phyloP scores from a whole-genome alignment of 2,797 vertebrate genomes.

The Streptopelia turtur region DNA sequence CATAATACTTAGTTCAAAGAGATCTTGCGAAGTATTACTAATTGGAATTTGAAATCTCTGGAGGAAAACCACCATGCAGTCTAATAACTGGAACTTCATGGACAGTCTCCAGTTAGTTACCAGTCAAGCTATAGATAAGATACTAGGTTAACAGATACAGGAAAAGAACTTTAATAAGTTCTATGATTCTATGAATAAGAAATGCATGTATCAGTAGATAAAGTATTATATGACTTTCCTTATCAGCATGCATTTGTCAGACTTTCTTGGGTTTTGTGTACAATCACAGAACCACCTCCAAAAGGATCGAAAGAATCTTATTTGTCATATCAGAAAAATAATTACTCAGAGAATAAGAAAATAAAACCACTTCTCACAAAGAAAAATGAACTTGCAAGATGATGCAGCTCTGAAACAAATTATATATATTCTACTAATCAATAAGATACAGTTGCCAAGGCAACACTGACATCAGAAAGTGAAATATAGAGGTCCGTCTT shows the following conservation, averaged over 20 bases:
- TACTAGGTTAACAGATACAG: neutral
- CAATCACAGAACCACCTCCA: neutral
- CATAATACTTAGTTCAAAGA: neutral
- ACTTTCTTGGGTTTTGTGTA: neutral
- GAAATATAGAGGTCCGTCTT: slow-evolving; percentile 50
- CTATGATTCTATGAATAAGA: neutral
- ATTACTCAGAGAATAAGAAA: slow-evolving; percentile 22
- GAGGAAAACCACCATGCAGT: neutral
- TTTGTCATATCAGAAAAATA: neutral
- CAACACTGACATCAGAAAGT: slow-evolving; percentile 64
- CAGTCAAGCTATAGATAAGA: neutral
- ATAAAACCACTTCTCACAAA: neutral
- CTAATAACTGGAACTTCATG: neutral
- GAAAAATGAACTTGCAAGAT: slow-evolving; percentile 42
- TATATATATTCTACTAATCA: slow-evolving; percentile 60
- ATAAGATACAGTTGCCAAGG: slow-evolving; percentile 53
- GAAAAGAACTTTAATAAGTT: neutral
- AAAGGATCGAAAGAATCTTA: slow-evolving; percentile 21
- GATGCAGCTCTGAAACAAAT: slow-evolving; percentile 39
- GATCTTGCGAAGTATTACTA: neutral
- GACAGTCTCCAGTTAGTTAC: neutral
- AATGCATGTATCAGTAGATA: neutral
- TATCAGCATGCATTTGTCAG: neutral
- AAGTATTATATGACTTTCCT: neutral
- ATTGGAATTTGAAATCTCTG: neutral